Conservation (phyloP, 2,797 vertebrate genomes). For the Sebastes reedi region DNA sequence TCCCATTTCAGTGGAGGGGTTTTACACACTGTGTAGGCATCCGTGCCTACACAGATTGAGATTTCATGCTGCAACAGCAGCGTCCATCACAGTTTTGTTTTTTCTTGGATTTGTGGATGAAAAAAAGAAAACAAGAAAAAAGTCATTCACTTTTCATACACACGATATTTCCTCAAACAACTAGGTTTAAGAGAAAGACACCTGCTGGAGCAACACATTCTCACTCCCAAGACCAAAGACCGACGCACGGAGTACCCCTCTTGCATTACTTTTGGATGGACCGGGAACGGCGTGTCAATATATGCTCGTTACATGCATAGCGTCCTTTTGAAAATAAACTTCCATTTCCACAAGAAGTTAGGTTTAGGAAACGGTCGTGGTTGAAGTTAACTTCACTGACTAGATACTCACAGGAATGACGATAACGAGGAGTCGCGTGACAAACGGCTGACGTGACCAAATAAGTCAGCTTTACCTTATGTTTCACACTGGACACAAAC, state of each 20-base stretch:
- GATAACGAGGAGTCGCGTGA: too few species aligned
- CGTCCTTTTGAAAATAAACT: too few species aligned
- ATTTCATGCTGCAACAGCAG: conserved; percentile 20
- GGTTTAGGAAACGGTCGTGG: too few species aligned
- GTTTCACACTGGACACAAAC: too few species aligned
- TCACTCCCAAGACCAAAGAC: background rate
- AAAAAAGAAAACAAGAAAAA: background rate
- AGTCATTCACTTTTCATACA: background rate
- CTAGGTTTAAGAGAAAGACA: background rate
- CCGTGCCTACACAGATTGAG: background rate
- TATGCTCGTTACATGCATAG: too few species aligned
- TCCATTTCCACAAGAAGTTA: too few species aligned
- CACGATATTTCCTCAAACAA: background rate
- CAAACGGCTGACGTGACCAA: too few species aligned
- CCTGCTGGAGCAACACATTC: background rate
- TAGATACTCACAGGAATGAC: too few species aligned
- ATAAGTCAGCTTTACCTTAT: too few species aligned
- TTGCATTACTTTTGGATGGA: background rate
- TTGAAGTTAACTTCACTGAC: too few species aligned
- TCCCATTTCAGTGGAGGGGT: background rate
- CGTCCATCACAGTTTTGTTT: background rate
- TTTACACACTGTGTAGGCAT: background rate
- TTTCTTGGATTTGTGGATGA: background rate
- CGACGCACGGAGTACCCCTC: background rate
- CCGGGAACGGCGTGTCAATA: too few species aligned